Evolutionary conservation across 2,888 invertebrate species (phyloP), one percentile per base, ranked within the genome.

Genomic region (Caenorhabditis afra): DNA sequence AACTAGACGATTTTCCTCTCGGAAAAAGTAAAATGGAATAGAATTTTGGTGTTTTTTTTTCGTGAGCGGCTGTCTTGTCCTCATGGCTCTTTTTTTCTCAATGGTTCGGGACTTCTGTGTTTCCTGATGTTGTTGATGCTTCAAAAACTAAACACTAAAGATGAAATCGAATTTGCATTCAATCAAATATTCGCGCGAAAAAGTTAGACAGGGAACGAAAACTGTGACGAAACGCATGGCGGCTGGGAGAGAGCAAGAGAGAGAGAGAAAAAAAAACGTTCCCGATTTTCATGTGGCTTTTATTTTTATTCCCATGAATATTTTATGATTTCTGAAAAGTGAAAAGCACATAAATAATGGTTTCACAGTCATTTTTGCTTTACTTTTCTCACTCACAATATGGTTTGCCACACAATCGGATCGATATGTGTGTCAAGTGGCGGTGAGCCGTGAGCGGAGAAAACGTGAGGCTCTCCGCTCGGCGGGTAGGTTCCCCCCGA

Each of bases 341-440:
- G 18, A 35, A 18, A 14, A 18, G 18, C 16, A 8, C 20, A 41
- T 8, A 57, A 20, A 55, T 37, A 37, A n/a, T 29, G 52, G 10
- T 2, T n/a, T 29, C 11, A 35, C 14, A 11, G 2, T 11, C 14
- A 7, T 16, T 11, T 22, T 37, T 37, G 4, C 12, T 11, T 29
- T n/a, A 39, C 12, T 47, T 37, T n/a, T 39, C 23, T 18, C 29
- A 29, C 29, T 16, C 64, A 55, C 55, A 16, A 39, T 16, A 20
- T 22, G 41, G 41, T 29, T 29, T 35, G 53, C 8, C 16, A 55
- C 4, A n/a, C 55, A 39, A 39, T 22, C 41, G 58, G 58, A 45
- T 58, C 58, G 29, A 45, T 58, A 58, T 58, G 44, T 58, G 58
- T 58, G 58, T 45, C 45, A 45, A 58, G 58, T 57, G 57, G 41